A percentile compares a stretch with the other conserved stretches of the same genome.
Evolutionary conservation across 2,113 vertebrate species (phyloP).

Genomic region (Otolemur garnettii): DNA sequence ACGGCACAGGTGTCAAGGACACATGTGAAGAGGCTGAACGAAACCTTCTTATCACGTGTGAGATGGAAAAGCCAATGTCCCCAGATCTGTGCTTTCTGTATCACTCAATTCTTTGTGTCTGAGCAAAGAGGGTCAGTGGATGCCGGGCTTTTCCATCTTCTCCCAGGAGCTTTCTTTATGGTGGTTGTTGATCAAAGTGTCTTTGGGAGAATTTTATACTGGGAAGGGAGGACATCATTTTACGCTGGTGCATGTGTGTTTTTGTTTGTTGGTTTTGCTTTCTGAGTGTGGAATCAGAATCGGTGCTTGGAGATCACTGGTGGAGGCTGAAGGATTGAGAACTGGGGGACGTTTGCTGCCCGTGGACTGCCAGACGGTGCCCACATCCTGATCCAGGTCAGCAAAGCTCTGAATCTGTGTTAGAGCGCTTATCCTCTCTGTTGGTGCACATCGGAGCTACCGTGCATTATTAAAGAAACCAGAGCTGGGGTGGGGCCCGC

Average conservation of each 20-base stretch:
- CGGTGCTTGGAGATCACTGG: fast-evolving
- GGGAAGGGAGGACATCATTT: background rate
- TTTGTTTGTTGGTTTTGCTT: background rate
- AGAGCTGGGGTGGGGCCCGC: background rate
- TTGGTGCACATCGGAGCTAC: too few species aligned
- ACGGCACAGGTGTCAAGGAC: fast-evolving
- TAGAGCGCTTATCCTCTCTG: background rate
- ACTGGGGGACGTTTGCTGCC: fast-evolving
- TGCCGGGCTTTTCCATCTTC: background rate
- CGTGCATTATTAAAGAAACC: background rate
- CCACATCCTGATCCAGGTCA: fast-evolving
- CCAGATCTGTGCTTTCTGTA: background rate
- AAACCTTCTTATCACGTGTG: background rate
- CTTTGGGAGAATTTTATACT: too few species aligned
- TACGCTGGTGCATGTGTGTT: fast-evolving
- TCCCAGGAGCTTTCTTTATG: background rate
- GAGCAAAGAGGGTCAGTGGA: background rate
- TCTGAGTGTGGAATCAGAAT: background rate
- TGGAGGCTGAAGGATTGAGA: background rate
- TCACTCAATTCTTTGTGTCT: background rate
- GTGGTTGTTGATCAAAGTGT: background rate
- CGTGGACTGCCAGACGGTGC: fast-evolving
- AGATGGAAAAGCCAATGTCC: background rate
- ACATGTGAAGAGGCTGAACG: fast-evolving
- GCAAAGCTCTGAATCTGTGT: background rate